Conservation (phyloP, 2,797 vertebrate genomes). For the Girardinus metallicus region DNA sequence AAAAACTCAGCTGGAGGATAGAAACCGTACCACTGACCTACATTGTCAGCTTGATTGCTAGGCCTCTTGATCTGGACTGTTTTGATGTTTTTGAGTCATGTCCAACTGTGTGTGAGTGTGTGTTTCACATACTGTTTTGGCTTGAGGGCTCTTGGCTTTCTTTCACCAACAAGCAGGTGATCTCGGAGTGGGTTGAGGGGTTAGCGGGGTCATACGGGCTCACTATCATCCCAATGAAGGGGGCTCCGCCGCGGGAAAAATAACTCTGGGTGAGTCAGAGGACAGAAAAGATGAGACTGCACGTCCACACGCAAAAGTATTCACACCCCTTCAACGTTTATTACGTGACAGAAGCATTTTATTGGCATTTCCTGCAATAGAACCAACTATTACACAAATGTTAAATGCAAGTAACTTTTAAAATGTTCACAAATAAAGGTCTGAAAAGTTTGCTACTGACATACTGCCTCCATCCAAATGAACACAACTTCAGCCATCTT, state of each 20-base stretch:
- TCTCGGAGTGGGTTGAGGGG: slow-evolving; percentile 91
- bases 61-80: slow-evolving; percentile 20
- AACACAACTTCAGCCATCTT: not conserved
- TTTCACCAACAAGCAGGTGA: slow-evolving; percentile 93
- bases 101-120: slow-evolving; percentile 1
- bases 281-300: slow-evolving; percentile 12
- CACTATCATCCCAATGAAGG: slow-evolving; percentile 98
- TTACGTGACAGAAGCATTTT: not conserved
- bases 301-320: not conserved
- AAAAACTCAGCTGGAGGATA: slow-evolving; percentile 22
- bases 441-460: not conserved
- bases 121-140: slow-evolving; percentile 86
- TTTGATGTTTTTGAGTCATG: slow-evolving; percentile 1
- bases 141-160: slow-evolving; percentile 85
- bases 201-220: slow-evolving; percentile 95
- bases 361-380: not conserved
- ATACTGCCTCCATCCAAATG: not conserved
- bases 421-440: not conserved
- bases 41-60: slow-evolving; percentile 34
- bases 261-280: slow-evolving; percentile 85
- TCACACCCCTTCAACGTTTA: not conserved
- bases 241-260: slow-evolving; percentile 96
- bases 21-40: slow-evolving; percentile 16
- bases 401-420: not conserved
- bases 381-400: not conserved